Evolutionary conservation across 2,797 vertebrate genomes (phyloP).

Genomic region (Labroides dimidiatus): DNA sequence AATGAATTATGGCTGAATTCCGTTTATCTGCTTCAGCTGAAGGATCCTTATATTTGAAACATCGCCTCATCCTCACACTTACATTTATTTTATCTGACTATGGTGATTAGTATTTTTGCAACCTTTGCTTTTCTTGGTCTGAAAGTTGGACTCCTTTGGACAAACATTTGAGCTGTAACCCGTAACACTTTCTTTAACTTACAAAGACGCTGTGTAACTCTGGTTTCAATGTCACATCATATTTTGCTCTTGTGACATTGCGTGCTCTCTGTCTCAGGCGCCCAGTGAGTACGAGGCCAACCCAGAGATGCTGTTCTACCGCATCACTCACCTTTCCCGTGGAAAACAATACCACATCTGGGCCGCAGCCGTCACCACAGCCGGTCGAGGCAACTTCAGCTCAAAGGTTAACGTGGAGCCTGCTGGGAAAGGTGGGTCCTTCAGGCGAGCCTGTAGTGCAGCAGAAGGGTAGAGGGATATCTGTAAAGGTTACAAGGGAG

Average conservation of each 20-base stretch:
- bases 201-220: not conserved
- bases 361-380: slow-evolving; percentile 97
- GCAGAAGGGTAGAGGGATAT: slow-evolving; percentile 51
- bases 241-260: slow-evolving; percentile 46
- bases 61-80: not conserved
- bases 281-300: slow-evolving; percentile 98
- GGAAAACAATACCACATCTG: slow-evolving; percentile 98
- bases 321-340: slow-evolving; percentile 93
- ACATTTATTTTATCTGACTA: not conserved
- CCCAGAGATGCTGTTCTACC: slow-evolving; percentile 96
- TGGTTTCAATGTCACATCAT: slow-evolving; percentile 8
- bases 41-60: not conserved
- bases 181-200: not conserved
- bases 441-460: slow-evolving; percentile 30
- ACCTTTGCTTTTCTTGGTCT: not conserved
- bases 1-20: not conserved
- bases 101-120: not conserved
- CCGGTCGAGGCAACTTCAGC: slow-evolving; percentile 96
- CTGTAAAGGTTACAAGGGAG: slow-evolving; percentile 70
- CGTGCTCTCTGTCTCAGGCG: slow-evolving; percentile 83
- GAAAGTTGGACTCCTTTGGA: not conserved
- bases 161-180: no score
- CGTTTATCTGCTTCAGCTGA: not conserved
- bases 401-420: slow-evolving; percentile 97
- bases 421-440: slow-evolving; percentile 91